Evolutionary conservation across 2,888 invertebrate species (phyloP).

Genomic region (Sepiola atlantica): DNA sequence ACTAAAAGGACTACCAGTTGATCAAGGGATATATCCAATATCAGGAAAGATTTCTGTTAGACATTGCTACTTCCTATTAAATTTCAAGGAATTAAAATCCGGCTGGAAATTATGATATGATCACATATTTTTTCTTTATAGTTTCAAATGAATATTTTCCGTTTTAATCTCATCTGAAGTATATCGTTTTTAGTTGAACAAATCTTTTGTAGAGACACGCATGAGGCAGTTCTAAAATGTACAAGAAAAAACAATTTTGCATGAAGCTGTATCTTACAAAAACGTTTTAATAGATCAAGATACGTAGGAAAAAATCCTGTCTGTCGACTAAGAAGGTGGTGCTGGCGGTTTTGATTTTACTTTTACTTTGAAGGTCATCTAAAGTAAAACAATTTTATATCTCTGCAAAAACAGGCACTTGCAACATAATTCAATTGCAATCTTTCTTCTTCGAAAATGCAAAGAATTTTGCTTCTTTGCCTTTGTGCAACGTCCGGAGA

Average conservation of each 20-base stretch:
- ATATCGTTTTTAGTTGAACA: not conserved
- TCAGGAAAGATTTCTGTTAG: too few relatives aligned
- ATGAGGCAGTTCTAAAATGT: too few relatives aligned
- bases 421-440: not conserved
- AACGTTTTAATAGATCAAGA: not conserved
- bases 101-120: too few relatives aligned
- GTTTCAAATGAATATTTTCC: not conserved
- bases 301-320: not conserved
- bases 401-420: not conserved
- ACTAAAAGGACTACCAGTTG: too few relatives aligned
- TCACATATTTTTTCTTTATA: too few relatives aligned
- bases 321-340: not conserved
- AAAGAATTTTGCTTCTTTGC: not conserved
- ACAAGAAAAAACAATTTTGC: not conserved
- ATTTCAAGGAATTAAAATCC: too few relatives aligned
- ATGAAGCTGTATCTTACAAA: not conserved
- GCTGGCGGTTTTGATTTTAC: not conserved
- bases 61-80: too few relatives aligned
- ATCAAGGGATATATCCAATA: too few relatives aligned
- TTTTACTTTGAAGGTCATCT: not conserved
- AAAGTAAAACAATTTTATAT: not conserved
- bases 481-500: not conserved
- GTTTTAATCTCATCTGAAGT: not conserved
- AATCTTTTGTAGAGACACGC: too few relatives aligned
- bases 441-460: slow-evolving; percentile 11